Base-by-base conservation (phyloP, 2,888 invertebrate species). In the Lasioglossum zephyrum region DNA sequence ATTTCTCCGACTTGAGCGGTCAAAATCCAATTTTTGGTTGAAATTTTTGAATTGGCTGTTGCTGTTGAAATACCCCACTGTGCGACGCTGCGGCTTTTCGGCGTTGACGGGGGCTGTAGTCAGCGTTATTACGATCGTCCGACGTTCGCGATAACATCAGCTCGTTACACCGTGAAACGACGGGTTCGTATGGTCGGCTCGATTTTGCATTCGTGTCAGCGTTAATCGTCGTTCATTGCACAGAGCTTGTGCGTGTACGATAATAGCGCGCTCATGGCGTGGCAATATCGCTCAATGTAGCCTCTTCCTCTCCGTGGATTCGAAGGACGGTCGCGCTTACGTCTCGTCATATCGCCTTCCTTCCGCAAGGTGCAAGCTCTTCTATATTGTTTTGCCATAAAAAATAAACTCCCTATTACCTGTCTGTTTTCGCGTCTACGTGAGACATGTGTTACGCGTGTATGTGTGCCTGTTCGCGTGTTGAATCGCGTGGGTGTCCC, bases 351-450 rank as follows among this genome's bases (percentile, higher is more conserved):
- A 78, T 89, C 82, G 85, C 78, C 82, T 84, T 87, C 82, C 26
- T 80, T 79, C 84, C 70, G 82, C 81, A 81, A 84, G 81, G 85
- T 90, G 90, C 89, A 90, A 87, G 86, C 84, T 90, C 88, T 84
- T 77, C 77, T 86, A 83, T 79, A 91, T 53, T 53, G 53, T 81
- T 92, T 93, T 88, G 91, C 92, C 94, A 93, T 95, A 94, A 95
- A 95, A 95, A 95, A 95, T 95, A 95, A 95, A 94, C 92, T 93
- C 90, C 93, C 93, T 94, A 94, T 92, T 82, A 92, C 91, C 93
- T 92, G 93, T 88, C 86, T 84, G 87, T 87, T 44, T 9, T 9
- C 26, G 60, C 66, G 26, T 92, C 92, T 89, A 84, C 87, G 86
- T 79, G 36, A 47, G 16, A 47, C 76, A 47, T 13, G 81, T 22